These are phyloP conservation scores for Papilio gigon DNA, from an alignment of 2,888 invertebrate genomes.

Conservation along the genomic window DNA sequence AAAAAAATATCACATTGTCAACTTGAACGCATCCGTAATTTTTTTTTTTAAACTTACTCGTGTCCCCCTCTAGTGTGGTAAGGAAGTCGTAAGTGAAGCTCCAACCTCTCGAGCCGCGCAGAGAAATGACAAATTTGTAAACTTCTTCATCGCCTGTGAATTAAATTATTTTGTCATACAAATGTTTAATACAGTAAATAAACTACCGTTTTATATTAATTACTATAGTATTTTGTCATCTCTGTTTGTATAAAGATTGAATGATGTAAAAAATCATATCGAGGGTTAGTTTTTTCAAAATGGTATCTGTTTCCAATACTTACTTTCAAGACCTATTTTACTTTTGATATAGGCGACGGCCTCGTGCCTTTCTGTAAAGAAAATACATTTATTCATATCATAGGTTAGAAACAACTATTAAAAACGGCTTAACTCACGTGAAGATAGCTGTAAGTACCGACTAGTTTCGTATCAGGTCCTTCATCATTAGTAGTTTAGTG, in stretches of 20 bases:
- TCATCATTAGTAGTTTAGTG: too few species aligned
- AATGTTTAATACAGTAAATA: too few species aligned
- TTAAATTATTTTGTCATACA: neutral
- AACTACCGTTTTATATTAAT: too few species aligned
- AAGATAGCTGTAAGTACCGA: too few species aligned
- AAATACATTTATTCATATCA: neutral
- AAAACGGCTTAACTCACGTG: too few species aligned
- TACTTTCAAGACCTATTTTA: slow-evolving; percentile 8
- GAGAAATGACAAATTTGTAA: slow-evolving; percentile 19
- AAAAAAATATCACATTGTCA: too few species aligned
- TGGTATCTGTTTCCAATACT: slow-evolving; percentile 1
- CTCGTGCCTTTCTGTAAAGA: slow-evolving; percentile 7
- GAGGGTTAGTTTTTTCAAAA: neutral
- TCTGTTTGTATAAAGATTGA: neutral
- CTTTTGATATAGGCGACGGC: slow-evolving; percentile 12
- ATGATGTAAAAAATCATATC: too few species aligned
- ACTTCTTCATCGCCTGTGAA: slow-evolving; percentile 28
- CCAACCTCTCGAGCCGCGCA: slow-evolving; percentile 31
- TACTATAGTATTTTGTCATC: too few species aligned
- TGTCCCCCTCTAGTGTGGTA: slow-evolving; percentile 24
- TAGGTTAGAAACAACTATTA: too few species aligned
- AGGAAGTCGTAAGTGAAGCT: slow-evolving; percentile 25
- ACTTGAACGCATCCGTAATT: neutral
- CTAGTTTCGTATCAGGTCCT: too few species aligned
- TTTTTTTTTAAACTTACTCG: slow-evolving; percentile 14